Evolutionary conservation across 2,888 invertebrate genomes (phyloP), one percentile per base, ranked within the genome.

Genomic region (Cerastoderma edule): DNA sequence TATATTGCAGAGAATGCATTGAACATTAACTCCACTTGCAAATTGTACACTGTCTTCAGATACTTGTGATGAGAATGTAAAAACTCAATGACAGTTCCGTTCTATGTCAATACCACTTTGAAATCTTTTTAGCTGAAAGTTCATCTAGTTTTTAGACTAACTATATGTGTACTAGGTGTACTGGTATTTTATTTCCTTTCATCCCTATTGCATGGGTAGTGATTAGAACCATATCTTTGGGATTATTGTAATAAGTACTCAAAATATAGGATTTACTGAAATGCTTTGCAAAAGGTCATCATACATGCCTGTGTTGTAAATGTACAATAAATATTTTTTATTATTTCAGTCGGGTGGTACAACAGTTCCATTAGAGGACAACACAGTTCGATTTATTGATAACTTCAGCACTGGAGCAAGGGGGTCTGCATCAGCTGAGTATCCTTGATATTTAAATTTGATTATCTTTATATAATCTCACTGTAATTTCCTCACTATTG

Each of bases 391-490:
- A 66, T 99, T 97, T 93, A 98, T 99, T 70, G 99, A 99, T 93
- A 99, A 99, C 94, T 99, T 99, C 93, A 99, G 99, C 93, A 97
- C 98, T 24, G 99, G 99, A 57, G 97, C 96, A 0, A 95, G 99
- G 83, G 99, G 99, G 28, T 96, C 99, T 0, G 95, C 97, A 0
- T 99, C 99, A 0, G 96, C 99, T 0, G 99, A 99, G 94, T 94
- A 93, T 91, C 90, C 89, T 90, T 90, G 78, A 30, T 27, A 57
- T 32, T 27, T 24, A n/a, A n/a, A n/a, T n/a, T n/a, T n/a, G n/a
- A n/a, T n/a, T n/a, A n/a, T n/a, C n/a, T n/a, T n/a, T n/a, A n/a
- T n/a, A n/a, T n/a, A n/a, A n/a, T n/a, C n/a, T n/a, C n/a, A n/a
- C n/a, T n/a, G n/a, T n/a, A n/a, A n/a, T n/a, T n/a, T n/a, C n/a